Percentiles rank a stretch among this genome's conserved stretches.
Evolutionary conservation across 1,140 invertebrate species (phyloP).

Genomic region (Dolichoris vasculosae): DNA sequence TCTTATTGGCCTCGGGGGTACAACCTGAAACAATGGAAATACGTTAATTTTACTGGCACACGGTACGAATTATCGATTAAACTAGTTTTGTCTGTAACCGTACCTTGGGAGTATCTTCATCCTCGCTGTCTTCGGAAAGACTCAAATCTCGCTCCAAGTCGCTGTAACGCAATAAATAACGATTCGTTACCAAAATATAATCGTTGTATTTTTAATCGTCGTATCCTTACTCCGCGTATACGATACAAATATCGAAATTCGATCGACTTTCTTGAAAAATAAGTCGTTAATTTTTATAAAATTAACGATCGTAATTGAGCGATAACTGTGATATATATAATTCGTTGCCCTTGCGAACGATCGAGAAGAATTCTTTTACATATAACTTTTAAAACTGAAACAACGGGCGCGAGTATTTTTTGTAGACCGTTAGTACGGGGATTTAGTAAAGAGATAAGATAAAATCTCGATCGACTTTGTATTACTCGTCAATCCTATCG

Average conservation of each 20-base stretch:
- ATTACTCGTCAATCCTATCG: not conserved
- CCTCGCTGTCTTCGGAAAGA: conserved; percentile 79
- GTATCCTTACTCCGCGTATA: not conserved
- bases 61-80: not conserved
- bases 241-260: not conserved
- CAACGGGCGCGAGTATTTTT: not conserved
- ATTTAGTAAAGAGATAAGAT: not conserved
- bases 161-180: conserved; percentile 68
- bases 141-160: conserved; percentile 77
- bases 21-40: conserved; percentile 53
- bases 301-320: not conserved
- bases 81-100: not conserved
- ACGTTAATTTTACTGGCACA: not conserved
- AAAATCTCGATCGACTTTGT: not conserved
- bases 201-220: not conserved
- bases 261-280: too few species aligned
- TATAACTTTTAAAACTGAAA: not conserved
- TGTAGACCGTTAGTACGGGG: not conserved
- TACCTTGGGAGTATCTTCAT: conserved; percentile 71
- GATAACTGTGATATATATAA: not conserved
- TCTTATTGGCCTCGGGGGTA: conserved; percentile 58
- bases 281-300: too few species aligned
- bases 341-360: not conserved
- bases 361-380: not conserved
- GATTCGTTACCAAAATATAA: not conserved